These are phyloP conservation scores for Emydocephalus ijimae DNA, from an alignment of 2,113 vertebrate genomes.

Conservation along the genomic window DNA sequence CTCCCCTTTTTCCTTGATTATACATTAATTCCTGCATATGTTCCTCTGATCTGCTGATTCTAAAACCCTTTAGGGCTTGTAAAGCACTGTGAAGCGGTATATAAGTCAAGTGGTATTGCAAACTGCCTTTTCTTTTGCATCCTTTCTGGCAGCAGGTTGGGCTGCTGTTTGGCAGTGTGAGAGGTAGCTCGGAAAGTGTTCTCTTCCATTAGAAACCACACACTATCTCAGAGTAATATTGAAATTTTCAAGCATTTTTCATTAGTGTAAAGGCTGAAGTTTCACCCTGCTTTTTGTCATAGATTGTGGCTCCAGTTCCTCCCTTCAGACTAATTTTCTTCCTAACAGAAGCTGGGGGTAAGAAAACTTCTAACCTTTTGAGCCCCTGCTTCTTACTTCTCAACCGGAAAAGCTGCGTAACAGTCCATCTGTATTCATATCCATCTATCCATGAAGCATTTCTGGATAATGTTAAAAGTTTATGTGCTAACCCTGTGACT, in stretches of 20 bases:
- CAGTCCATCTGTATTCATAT: not conserved
- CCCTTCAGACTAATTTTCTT: not conserved
- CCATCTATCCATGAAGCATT: not conserved
- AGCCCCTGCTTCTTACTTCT: not conserved
- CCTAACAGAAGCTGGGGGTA: not conserved
- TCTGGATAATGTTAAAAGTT: not conserved
- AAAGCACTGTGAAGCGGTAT: not conserved
- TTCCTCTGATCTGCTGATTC: not conserved
- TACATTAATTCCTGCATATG: not conserved
- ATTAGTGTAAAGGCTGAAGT: not conserved
- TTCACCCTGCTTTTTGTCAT: not conserved
- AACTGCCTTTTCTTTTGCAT: not conserved
- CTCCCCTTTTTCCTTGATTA: not conserved
- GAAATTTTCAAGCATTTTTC: not conserved
- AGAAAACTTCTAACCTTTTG: not conserved
- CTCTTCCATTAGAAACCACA: not conserved
- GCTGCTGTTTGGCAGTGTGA: not conserved
- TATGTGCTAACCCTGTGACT: not conserved
- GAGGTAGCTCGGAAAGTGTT: not conserved
- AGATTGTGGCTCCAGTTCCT: not conserved
- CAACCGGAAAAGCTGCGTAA: not conserved
- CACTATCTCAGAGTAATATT: not conserved
- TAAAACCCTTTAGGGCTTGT: not conserved
- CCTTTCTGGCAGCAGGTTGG: not conserved
- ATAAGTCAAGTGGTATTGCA: not conserved